These are phyloP conservation scores for Ligdia adustata DNA, from an alignment of 2,888 invertebrate species.

Conservation along the genomic window DNA sequence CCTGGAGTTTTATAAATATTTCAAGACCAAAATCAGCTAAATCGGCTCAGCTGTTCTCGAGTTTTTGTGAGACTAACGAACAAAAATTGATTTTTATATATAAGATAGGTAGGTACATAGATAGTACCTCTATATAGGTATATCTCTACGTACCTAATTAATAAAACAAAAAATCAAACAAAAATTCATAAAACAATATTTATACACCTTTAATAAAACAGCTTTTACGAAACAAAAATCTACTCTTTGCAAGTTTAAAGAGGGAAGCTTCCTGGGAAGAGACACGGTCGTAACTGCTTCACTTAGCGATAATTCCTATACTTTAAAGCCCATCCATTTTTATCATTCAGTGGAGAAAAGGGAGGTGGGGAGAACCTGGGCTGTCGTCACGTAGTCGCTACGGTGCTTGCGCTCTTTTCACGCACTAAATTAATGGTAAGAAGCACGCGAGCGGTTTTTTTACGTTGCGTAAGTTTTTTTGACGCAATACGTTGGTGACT, in stretches of 20 bases:
- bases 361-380: slow-evolving; percentile 45
- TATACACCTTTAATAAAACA: not conserved
- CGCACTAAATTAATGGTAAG: slow-evolving; percentile 73
- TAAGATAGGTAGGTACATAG: too few species aligned
- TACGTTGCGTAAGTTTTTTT: slow-evolving; percentile 31
- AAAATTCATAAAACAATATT: too few species aligned
- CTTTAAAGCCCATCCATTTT: slow-evolving; percentile 60
- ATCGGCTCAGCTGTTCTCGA: too few species aligned
- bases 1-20: too few species aligned
- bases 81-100: too few species aligned
- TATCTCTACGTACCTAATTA: too few species aligned
- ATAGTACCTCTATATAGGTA: too few species aligned
- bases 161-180: too few species aligned
- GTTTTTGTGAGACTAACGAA: too few species aligned
- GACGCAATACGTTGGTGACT: slow-evolving; percentile 15
- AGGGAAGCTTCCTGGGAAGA: slow-evolving; percentile 15
- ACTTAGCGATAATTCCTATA: slow-evolving; percentile 51
- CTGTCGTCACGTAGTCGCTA: slow-evolving; percentile 50
- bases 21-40: too few species aligned
- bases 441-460: slow-evolving; percentile 61
- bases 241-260: slow-evolving; percentile 13
- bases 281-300: slow-evolving; percentile 23
- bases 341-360: slow-evolving; percentile 53
- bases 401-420: slow-evolving; percentile 61
- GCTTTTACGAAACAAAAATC: slow-evolving; percentile 14